Base-by-base conservation (phyloP, 2,113 vertebrate genomes). In the Alethe diademata region DNA sequence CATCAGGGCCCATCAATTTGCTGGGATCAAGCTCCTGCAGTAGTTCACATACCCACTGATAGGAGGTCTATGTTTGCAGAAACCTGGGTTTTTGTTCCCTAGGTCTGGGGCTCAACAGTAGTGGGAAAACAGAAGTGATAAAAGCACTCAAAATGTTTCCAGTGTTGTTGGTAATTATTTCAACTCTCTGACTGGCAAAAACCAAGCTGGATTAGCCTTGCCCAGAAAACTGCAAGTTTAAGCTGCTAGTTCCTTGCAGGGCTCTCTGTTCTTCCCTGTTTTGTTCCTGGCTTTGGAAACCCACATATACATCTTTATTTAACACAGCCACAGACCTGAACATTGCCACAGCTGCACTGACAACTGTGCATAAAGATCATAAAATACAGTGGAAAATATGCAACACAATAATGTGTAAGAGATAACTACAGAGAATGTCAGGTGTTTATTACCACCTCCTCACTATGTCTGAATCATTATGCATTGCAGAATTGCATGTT, bases 1-100 rank as follows among this genome's bases (percentile, higher is more conserved):
- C 29, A 23, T 24, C 33, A 48, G 4, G 35, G 22, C 3, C 31
- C 23, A 36, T 20, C 0, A 0, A 24, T 18, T n/a, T 29, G 26
- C 12, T 43, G 19, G 24, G 33, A 11, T 61, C 9, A 12, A 48
- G 36, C 6, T 73, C 17, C 54, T 43, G 7, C 8, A n/a, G 15
- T 6, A 56, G 33, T 45, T 43, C 42, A 31, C 20, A 12, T 10
- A 31, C 3, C 10, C 47, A 6, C 18, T 28, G 6, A 12, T 1
- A 11, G 20, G 19, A 14, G 8, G 17, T 50, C 36, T 62, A 24
- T 45, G 22, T 61, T 61, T 8, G 2, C 19, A 69, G 50, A 1
- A 48, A 22, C 19, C 19, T 75, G 5, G 26, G 36, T 24, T 75
- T 62, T 61, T 24, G 5, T n/a, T 86, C 13, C 19, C 12, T 15